Evolutionary conservation across 2,888 invertebrate species (phyloP).

Genomic region (Diadegma fenestrale): DNA sequence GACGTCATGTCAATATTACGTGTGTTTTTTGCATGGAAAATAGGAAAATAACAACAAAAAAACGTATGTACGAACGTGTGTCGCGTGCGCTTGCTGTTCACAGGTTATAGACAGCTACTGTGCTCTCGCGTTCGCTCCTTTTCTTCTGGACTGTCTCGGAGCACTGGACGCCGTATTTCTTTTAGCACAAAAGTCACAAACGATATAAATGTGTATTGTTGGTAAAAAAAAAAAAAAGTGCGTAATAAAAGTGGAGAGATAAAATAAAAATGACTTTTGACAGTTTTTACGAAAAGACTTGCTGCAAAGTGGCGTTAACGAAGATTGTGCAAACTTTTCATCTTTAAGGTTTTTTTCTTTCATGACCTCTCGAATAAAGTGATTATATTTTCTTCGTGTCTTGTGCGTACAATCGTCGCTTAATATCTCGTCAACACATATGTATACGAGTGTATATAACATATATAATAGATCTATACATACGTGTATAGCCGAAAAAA

Average conservation of each 20-base stretch:
- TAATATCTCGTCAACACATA: not conserved
- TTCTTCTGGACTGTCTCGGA: constrained; percentile 1
- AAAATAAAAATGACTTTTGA: constrained; percentile 30
- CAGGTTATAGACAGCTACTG: constrained; percentile 69
- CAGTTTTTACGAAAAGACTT: constrained; percentile 22
- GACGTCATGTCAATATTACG: not conserved
- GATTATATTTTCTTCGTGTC: constrained; percentile 15
- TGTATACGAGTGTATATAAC: constrained; percentile 3
- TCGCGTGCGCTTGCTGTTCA: constrained; percentile 66
- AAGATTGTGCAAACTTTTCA: constrained; percentile 8
- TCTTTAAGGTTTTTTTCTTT: not conserved
- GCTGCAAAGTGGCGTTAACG: not conserved
- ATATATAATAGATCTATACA: constrained; percentile 14
- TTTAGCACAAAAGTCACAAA: constrained; percentile 18
- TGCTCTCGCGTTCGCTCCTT: constrained; percentile 16
- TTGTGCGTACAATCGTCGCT: constrained; percentile 11
- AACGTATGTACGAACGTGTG: constrained; percentile 68
- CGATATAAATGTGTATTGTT: constrained; percentile 13
- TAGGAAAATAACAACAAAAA: constrained; percentile 16
- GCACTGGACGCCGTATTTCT: constrained; percentile 63
- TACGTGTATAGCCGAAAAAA: constrained; percentile 20
- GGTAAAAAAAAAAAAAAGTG: too few species aligned
- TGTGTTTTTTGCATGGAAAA: not conserved
- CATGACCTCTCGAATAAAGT: not conserved
- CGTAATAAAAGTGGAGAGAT: not conserved